Evolutionary conservation across 2,113 vertebrate genomes (phyloP).

Genomic region (Psophia crepitans): DNA sequence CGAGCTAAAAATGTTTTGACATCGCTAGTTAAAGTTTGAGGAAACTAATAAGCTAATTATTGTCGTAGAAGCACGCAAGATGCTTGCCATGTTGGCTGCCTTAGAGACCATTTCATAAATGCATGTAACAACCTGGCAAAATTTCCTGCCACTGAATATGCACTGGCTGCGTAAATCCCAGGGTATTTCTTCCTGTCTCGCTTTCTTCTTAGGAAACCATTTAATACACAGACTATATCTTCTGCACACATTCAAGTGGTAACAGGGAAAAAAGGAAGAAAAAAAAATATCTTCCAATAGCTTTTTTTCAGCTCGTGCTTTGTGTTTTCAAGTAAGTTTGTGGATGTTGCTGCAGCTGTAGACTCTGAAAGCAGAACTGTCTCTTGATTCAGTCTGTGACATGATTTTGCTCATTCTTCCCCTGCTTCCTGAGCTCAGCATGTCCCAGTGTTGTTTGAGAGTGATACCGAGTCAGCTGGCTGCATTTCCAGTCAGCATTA

Average conservation of each 20-base stretch:
- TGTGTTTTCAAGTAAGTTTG: not conserved
- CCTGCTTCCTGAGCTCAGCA: conserved; percentile 1
- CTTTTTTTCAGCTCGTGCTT: not conserved
- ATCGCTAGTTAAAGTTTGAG: not conserved
- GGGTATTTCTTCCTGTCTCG: not conserved
- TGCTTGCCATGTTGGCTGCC: not conserved
- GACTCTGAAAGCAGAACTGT: not conserved
- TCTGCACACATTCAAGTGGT: not conserved
- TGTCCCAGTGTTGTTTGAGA: not conserved
- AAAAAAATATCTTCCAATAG: not conserved
- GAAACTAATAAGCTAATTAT: not conserved
- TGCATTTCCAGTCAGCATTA: not conserved
- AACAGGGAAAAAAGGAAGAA: not conserved
- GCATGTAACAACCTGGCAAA: not conserved
- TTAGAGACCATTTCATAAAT: not conserved
- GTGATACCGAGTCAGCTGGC: not conserved
- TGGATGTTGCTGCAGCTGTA: not conserved
- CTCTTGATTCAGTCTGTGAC: not conserved
- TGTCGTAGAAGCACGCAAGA: not conserved
- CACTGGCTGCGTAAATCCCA: not conserved
- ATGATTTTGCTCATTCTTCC: not conserved
- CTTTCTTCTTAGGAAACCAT: not conserved
- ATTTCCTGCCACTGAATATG: not conserved
- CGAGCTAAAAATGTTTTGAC: conserved; percentile 26
- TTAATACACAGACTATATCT: not conserved